Conservation (phyloP, 2,113 vertebrate genomes). For the Junco hyemalis region DNA sequence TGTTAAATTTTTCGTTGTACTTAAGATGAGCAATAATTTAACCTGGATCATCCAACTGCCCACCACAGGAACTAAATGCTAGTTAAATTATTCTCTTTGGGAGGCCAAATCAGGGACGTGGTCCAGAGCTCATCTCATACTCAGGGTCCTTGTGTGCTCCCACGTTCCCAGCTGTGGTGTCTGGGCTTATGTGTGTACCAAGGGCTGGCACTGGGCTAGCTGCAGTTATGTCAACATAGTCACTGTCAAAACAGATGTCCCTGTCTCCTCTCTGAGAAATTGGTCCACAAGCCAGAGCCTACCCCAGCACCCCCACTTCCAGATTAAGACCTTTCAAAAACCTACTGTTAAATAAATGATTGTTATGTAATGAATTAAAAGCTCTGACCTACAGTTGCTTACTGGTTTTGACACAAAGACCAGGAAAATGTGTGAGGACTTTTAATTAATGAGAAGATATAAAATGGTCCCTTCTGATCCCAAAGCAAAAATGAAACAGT, state of each 20-base stretch:
- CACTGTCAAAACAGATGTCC: neutral
- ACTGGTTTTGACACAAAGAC: neutral
- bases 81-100: neutral
- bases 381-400: neutral
- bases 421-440: neutral
- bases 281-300: neutral
- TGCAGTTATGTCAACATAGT: neutral
- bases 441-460: neutral
- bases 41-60: neutral
- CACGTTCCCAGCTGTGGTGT: rapidly evolving
- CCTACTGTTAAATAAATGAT: neutral
- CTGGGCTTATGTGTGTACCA: neutral
- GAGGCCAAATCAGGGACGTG: neutral
- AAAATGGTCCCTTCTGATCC: neutral
- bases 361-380: neutral
- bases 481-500: neutral
- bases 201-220: neutral
- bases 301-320: neutral
- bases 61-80: neutral
- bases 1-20: neutral
- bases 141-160: neutral
- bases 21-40: neutral
- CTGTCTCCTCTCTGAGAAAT: neutral
- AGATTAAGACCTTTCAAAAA: neutral
- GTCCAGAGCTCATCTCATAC: neutral